Percentiles rank a stretch among this genome's conserved stretches.
Conservation (phyloP, 2,888 invertebrate species). For the Nephrotoma flavescens region DNA sequence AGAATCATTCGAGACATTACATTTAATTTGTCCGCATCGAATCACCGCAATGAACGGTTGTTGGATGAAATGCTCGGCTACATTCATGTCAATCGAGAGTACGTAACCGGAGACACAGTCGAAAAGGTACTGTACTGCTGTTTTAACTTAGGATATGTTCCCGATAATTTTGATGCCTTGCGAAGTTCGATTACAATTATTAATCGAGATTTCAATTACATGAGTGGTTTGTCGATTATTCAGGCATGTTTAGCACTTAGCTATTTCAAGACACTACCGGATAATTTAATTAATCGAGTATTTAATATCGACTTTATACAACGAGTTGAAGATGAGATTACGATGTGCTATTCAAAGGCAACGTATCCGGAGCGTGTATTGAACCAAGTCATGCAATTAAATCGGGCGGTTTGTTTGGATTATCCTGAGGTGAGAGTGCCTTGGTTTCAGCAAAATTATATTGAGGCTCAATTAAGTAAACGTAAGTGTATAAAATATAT, state of each 20-base stretch:
- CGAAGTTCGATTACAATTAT: slow-evolving; percentile 29
- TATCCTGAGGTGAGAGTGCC: slow-evolving; percentile 45
- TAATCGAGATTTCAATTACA: slow-evolving; percentile 38
- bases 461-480: slow-evolving; percentile 35
- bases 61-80: slow-evolving; percentile 35
- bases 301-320: slow-evolving; percentile 45
- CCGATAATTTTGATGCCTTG: slow-evolving; percentile 29
- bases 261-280: slow-evolving; percentile 37
- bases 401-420: slow-evolving; percentile 46
- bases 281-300: slow-evolving; percentile 36
- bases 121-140: slow-evolving; percentile 35
- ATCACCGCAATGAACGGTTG: slow-evolving; percentile 32
- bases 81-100: slow-evolving; percentile 28
- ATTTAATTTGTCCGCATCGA: slow-evolving; percentile 29
- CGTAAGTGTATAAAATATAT: slow-evolving; percentile 21
- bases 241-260: slow-evolving; percentile 38
- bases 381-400: slow-evolving; percentile 42
- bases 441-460: slow-evolving; percentile 50
- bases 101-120: slow-evolving; percentile 36
- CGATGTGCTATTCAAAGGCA: slow-evolving; percentile 38
- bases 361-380: slow-evolving; percentile 39
- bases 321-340: slow-evolving; percentile 40
- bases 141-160: slow-evolving; percentile 36
- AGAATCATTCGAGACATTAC: slow-evolving; percentile 32
- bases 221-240: slow-evolving; percentile 37